A percentile compares a stretch with the other conserved stretches of the same genome.
These are phyloP conservation scores for Silvanus unidentatus DNA, from an alignment of 2,888 invertebrate genomes.

Conservation along the genomic window DNA sequence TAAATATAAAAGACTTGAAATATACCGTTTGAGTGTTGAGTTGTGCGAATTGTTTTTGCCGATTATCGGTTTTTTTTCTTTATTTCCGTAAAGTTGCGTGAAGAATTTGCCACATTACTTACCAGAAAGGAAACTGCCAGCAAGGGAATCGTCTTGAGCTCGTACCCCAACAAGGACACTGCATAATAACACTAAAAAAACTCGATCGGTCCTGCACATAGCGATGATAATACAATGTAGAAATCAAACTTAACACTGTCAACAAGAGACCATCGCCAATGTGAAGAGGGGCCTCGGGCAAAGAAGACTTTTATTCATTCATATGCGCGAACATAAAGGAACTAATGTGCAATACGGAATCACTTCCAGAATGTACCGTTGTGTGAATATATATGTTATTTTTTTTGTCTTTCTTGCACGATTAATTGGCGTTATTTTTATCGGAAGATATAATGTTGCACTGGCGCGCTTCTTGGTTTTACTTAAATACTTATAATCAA, in stretches of 20 bases:
- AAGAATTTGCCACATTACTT: too few relatives aligned
- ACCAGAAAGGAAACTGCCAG: slow-evolving; percentile 80
- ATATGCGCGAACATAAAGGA: slow-evolving; percentile 37
- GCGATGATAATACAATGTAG: slow-evolving; percentile 11
- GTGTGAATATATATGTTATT: slow-evolving; percentile 12
- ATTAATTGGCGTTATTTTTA: slow-evolving; percentile 24
- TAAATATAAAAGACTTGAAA: too few relatives aligned
- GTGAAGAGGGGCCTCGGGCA: neutral
- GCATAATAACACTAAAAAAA: slow-evolving; percentile 29
- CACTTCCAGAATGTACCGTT: slow-evolving; percentile 45
- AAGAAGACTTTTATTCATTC: slow-evolving; percentile 34
- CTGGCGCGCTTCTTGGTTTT: slow-evolving; percentile 23
- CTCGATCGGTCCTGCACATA: slow-evolving; percentile 32
- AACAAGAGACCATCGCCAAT: slow-evolving; percentile 31
- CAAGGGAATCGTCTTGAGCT: slow-evolving; percentile 69
- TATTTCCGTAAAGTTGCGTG: too few relatives aligned
- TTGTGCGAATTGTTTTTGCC: too few relatives aligned
- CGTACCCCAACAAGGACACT: slow-evolving; percentile 33
- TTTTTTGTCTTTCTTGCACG: neutral
- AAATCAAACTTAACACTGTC: slow-evolving; percentile 31
- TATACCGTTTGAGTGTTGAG: too few relatives aligned
- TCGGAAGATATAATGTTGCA: slow-evolving; percentile 23
- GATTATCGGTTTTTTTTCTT: too few relatives aligned
- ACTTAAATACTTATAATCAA: slow-evolving; percentile 29
- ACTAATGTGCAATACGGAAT: slow-evolving; percentile 42